A percentile compares a stretch with the other conserved stretches of the same genome.
Evolutionary conservation across 1,140 invertebrate species (phyloP).

Genomic region (Cherax destructor): DNA sequence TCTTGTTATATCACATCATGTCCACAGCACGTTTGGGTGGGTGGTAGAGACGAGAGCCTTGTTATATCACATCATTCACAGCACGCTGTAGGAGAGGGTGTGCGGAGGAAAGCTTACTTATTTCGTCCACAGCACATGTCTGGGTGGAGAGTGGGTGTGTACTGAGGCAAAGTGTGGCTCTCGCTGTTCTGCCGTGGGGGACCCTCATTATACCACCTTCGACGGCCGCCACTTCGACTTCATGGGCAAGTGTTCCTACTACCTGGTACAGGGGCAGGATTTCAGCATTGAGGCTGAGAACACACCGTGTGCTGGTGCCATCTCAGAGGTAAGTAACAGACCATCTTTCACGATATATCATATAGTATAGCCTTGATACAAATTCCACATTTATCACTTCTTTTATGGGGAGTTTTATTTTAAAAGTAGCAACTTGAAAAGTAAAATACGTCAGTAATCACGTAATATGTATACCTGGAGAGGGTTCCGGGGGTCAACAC

Average conservation of each 20-base stretch:
- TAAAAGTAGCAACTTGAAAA: no score
- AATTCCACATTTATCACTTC: no score
- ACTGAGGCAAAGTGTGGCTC: conserved; percentile 84
- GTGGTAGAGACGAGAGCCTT: no score
- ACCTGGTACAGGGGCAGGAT: conserved; percentile 82
- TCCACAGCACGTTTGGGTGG: no score
- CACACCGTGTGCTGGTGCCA: conserved; percentile 85
- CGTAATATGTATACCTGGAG: no score
- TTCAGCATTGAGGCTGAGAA: conserved; percentile 88
- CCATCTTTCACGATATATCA: no score
- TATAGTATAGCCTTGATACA: no score
- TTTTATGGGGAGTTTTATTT: no score
- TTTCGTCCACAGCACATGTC: conserved; percentile 78
- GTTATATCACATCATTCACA: background rate
- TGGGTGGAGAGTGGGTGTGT: conserved; percentile 86
- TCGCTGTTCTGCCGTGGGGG: conserved; percentile 87
- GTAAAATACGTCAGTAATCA: no score
- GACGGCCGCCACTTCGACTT: conserved; percentile 90
- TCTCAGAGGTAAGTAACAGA: conserved; percentile 80
- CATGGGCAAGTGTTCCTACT: conserved; percentile 91
- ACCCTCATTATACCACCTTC: conserved; percentile 93
- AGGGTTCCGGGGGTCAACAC: no score
- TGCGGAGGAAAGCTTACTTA: background rate
- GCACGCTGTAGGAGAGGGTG: background rate
- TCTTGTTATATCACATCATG: no score